Evolutionary conservation across 2,888 invertebrate species (phyloP).

Genomic region (Suillia variegata): DNA sequence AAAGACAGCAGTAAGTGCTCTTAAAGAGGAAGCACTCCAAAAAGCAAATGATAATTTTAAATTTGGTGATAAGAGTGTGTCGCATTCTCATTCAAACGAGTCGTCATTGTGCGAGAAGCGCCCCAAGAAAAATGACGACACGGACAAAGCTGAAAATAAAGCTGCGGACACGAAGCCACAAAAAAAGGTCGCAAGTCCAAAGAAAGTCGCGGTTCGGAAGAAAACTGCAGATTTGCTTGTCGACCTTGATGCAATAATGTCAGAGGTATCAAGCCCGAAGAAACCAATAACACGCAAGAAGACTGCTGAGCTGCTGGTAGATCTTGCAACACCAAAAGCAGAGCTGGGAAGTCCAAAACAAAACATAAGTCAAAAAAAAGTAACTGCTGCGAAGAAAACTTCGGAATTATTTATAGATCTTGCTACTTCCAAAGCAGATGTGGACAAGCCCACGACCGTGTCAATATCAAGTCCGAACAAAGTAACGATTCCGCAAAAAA

Average conservation of each 20-base stretch:
- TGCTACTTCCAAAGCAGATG: too few species aligned
- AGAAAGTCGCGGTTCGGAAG: too few species aligned
- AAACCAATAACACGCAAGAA: too few species aligned
- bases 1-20: conserved; percentile 26
- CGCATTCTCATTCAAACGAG: conserved; percentile 34
- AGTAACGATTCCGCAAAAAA: conserved; percentile 20
- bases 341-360: background rate
- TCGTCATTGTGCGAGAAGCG: conserved; percentile 23
- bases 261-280: too few species aligned
- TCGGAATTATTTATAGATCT: too few species aligned
- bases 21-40: conserved; percentile 36
- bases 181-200: background rate
- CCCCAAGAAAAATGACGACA: conserved; percentile 18
- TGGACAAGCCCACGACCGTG: too few species aligned
- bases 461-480: conserved; percentile 13
- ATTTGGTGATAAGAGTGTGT: conserved; percentile 7
- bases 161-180: background rate
- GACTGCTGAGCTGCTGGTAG: too few species aligned
- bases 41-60: conserved; percentile 29
- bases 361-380: too few species aligned
- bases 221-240: too few species aligned
- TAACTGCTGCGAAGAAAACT: too few species aligned
- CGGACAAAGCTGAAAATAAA: conserved; percentile 22
- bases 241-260: too few species aligned
- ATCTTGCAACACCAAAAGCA: too few species aligned